Conservation (phyloP, 2,797 vertebrate genomes). For the Falco berigora region DNA sequence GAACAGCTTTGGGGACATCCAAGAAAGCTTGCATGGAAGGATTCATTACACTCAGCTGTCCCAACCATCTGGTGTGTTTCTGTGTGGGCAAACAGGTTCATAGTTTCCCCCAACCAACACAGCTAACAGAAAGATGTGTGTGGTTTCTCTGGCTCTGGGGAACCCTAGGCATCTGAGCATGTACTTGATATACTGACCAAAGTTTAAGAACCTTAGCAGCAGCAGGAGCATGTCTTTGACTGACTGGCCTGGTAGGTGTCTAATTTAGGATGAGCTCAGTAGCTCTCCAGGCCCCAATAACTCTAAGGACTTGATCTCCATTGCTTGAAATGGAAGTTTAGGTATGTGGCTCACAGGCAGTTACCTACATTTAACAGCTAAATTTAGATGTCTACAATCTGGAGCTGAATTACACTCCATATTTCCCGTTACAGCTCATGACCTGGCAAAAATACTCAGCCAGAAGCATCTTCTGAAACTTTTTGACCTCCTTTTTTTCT, state of each 20-base stretch:
- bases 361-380: slow-evolving; percentile 49
- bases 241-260: neutral
- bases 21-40: neutral
- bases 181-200: neutral
- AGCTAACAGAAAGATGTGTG: neutral
- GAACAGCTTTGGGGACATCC: neutral
- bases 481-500: slow-evolving; percentile 31
- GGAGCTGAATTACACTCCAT: slow-evolving; percentile 20
- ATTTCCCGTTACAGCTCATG: neutral
- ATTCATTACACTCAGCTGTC: neutral
- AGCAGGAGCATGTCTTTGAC: neutral
- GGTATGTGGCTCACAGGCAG: slow-evolving; percentile 6
- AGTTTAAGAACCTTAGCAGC: neutral
- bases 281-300: neutral
- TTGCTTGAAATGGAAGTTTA: slow-evolving; percentile 30
- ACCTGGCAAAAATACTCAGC: slow-evolving; percentile 24
- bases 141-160: neutral
- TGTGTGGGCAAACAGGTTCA: neutral
- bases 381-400: slow-evolving; percentile 38
- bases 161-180: neutral
- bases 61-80: neutral
- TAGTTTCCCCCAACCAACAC: neutral
- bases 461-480: slow-evolving; percentile 13
- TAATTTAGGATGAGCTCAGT: neutral
- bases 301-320: slow-evolving; percentile 2